These are phyloP conservation scores for Euwallacea similis DNA, from an alignment of 1,140 invertebrate species.

Conservation along the genomic window DNA sequence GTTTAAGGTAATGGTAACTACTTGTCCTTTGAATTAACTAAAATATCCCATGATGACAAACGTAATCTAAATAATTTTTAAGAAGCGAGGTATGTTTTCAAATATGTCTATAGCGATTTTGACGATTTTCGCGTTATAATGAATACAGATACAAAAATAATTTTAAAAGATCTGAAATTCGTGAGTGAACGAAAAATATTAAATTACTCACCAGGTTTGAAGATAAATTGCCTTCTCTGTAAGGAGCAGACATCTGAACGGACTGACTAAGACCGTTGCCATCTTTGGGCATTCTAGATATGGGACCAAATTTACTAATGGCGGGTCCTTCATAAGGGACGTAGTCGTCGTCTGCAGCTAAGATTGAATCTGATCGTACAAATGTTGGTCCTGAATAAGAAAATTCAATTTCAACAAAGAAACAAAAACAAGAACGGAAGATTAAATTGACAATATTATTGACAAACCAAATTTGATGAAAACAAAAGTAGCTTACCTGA, in stretches of 20 bases:
- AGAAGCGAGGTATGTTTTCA: slow-evolving; percentile 10
- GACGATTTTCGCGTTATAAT: slow-evolving; percentile 8
- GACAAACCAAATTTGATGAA: not conserved
- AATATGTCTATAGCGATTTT: not conserved
- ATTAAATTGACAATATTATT: not conserved
- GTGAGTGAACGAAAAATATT: not conserved
- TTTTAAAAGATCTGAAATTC: not conserved
- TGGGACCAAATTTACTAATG: slow-evolving; percentile 78
- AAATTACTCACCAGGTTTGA: not conserved
- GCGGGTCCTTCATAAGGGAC: slow-evolving; percentile 74
- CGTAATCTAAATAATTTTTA: no score
- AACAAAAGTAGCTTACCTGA: slow-evolving; percentile 14
- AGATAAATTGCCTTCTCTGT: slow-evolving; percentile 49
- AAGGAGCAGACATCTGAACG: slow-evolving; percentile 43
- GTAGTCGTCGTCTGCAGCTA: slow-evolving; percentile 72
- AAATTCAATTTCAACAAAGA: not conserved
- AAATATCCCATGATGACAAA: no score
- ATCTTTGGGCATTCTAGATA: slow-evolving; percentile 68
- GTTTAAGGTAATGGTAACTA: no score
- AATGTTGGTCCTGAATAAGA: slow-evolving; percentile 57
- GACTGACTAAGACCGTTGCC: slow-evolving; percentile 41
- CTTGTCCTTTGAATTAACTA: no score
- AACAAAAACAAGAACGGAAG: not conserved
- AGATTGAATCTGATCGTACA: slow-evolving; percentile 64
- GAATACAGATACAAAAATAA: no score